Percentiles rank a stretch among this genome's conserved stretches.
Conservation (phyloP, 2,113 vertebrate species). For the Xyrauchen texanus region DNA sequence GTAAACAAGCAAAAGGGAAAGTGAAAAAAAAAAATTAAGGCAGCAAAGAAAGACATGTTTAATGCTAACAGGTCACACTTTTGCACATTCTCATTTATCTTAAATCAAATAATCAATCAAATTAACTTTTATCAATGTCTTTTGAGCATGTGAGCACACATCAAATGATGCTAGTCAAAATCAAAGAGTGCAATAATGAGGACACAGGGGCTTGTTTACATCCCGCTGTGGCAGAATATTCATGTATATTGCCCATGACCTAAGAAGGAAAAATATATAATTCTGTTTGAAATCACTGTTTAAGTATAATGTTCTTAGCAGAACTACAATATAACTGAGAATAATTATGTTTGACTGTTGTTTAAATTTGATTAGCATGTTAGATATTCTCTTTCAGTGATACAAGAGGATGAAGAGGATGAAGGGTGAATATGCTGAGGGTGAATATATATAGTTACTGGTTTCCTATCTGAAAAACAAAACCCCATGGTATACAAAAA, state of each 20-base stretch:
- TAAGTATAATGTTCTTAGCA: too few species aligned
- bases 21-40: background rate
- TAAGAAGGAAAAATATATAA: constrained; percentile 3
- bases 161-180: background rate
- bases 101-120: background rate
- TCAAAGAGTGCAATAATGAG: constrained; percentile 27
- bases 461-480: too few species aligned
- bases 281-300: constrained; percentile 2
- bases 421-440: too few species aligned
- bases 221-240: background rate
- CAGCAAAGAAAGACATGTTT: constrained; percentile 7
- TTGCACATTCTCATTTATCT: background rate
- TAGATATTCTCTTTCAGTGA: too few species aligned
- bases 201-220: constrained; percentile 2
- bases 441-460: too few species aligned
- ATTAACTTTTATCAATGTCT: background rate
- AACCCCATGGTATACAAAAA: too few species aligned
- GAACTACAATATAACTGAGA: background rate
- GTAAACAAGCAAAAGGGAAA: constrained; percentile 33
- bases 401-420: too few species aligned
- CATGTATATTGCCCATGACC: background rate
- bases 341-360: too few species aligned
- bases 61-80: too few species aligned
- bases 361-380: too few species aligned
- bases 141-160: background rate